phyloP scores from a whole-genome alignment of 2,797 vertebrate genomes.

The Gouania willdenowi region DNA sequence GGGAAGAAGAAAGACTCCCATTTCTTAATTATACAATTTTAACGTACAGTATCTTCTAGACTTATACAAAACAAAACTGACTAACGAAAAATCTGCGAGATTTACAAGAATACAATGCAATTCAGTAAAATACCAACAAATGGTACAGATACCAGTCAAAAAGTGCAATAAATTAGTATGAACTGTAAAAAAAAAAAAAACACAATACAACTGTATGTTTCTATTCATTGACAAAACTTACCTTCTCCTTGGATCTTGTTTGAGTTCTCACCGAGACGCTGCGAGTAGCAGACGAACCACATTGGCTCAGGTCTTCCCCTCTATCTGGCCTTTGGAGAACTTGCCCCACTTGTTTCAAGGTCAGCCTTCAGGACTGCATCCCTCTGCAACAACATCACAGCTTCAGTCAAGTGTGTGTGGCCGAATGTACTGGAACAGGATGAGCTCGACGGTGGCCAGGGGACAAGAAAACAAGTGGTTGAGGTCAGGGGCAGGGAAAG shows the following conservation, averaged over 20 bases:
- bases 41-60: too few species aligned
- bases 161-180: too few species aligned
- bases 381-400: conserved; percentile 73
- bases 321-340: conserved; percentile 26
- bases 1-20: too few species aligned
- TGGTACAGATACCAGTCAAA: too few species aligned
- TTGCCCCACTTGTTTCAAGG: conserved; percentile 27
- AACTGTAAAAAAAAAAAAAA: too few species aligned
- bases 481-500: conserved; percentile 60
- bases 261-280: conserved; percentile 40
- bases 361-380: conserved; percentile 39
- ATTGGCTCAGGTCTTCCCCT: conserved; percentile 46
- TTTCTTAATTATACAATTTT: too few species aligned
- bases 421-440: conserved; percentile 35
- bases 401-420: conserved; percentile 47
- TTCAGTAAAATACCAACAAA: too few species aligned
- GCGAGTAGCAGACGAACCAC: conserved; percentile 32
- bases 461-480: conserved; percentile 64
- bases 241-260: conserved; percentile 56
- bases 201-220: too few species aligned
- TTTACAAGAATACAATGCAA: too few species aligned
- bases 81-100: too few species aligned
- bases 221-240: conserved; percentile 31
- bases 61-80: too few species aligned
- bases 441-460: conserved; percentile 46